Percentiles rank a stretch among this genome's conserved stretches.
Evolutionary conservation across 1,140 invertebrate species (phyloP).

Genomic region (Drosophila kanapiae): DNA sequence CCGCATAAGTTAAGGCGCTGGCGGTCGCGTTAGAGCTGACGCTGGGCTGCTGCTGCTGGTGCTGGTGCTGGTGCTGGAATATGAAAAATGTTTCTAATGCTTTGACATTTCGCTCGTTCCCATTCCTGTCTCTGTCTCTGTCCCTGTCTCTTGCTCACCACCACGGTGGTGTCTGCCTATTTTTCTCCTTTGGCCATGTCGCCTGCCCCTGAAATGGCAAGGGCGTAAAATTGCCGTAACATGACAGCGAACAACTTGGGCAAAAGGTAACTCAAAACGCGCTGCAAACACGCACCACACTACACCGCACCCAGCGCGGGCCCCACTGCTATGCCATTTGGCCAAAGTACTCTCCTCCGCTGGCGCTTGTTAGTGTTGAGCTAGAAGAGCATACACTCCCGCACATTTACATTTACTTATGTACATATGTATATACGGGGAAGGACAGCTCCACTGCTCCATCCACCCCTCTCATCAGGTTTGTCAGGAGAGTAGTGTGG

Average conservation of each 20-base stretch:
- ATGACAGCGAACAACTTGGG: slow-evolving; percentile 81
- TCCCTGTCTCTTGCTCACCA: slow-evolving; percentile 44
- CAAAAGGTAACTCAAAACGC: slow-evolving; percentile 80
- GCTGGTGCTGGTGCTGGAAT: slow-evolving; percentile 24
- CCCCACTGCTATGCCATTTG: slow-evolving; percentile 56
- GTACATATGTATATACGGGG: slow-evolving; percentile 11
- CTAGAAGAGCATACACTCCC: slow-evolving; percentile 50
- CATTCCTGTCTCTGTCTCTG: background rate
- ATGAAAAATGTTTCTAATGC: slow-evolving; percentile 54
- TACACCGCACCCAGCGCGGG: slow-evolving; percentile 18
- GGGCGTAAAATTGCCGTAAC: slow-evolving; percentile 83
- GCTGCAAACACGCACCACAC: slow-evolving; percentile 68
- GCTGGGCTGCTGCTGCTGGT: slow-evolving; percentile 27
- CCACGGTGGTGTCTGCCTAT: slow-evolving; percentile 4
- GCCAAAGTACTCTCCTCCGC: slow-evolving; percentile 68
- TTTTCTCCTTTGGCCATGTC: slow-evolving; percentile 25
- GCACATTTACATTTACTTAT: slow-evolving; percentile 16
- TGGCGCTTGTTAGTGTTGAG: slow-evolving; percentile 69
- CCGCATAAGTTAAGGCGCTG: slow-evolving; percentile 62
- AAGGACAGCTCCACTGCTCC: slow-evolving; percentile 8
- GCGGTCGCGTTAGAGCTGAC: slow-evolving; percentile 15
- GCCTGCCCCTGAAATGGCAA: slow-evolving; percentile 73
- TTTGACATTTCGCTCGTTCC: slow-evolving; percentile 43
- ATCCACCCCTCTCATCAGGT: slow-evolving; percentile 57
- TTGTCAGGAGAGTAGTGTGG: slow-evolving; percentile 2